Conservation (phyloP, 2,113 vertebrate species). For the Willisornis vidua region DNA sequence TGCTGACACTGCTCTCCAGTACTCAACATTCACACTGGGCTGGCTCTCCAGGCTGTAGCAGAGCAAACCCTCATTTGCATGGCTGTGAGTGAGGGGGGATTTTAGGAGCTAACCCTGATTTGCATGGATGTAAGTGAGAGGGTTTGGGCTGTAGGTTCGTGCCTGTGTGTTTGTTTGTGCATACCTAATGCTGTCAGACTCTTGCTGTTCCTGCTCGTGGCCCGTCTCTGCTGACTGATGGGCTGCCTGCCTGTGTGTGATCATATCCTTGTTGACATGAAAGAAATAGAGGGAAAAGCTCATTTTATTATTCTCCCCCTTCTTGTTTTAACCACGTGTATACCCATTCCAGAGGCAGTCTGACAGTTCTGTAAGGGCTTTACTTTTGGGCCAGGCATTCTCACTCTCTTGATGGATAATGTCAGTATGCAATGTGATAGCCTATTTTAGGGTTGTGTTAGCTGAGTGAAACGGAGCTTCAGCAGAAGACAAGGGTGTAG, state of each 20-base stretch:
- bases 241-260: background rate
- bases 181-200: background rate
- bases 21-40: background rate
- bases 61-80: background rate
- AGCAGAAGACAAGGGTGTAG: background rate
- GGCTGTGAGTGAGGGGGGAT: background rate
- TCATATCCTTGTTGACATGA: background rate
- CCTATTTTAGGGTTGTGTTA: background rate
- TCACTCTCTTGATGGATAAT: slow-evolving; percentile 20
- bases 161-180: background rate
- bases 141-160: background rate
- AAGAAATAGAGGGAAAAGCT: slow-evolving; percentile 4
- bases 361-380: background rate
- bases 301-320: background rate
- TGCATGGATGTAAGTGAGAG: background rate
- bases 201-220: background rate
- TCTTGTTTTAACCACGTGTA: background rate
- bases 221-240: background rate
- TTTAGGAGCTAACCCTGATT: background rate
- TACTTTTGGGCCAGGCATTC: background rate
- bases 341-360: background rate
- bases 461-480: background rate
- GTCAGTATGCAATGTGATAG: slow-evolving; percentile 8
- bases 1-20: background rate
- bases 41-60: background rate